Percentiles rank a stretch among this genome's conserved stretches.
Conservation (phyloP, 2,888 invertebrate species). For the Troglohyphantes excavatus region DNA sequence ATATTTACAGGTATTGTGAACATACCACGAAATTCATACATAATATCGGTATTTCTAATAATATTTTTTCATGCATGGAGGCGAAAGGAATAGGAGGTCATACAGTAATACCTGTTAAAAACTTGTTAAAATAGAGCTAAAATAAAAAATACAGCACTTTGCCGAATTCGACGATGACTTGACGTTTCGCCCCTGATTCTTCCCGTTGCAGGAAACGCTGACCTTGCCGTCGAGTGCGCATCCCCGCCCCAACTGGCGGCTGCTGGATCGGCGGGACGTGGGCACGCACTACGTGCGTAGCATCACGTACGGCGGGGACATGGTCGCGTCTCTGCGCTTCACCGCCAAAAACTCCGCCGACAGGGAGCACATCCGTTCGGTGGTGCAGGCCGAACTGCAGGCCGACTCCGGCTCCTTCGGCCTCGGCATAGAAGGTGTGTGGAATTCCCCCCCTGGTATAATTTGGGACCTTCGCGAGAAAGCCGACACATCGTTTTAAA, state of each 20-base stretch:
- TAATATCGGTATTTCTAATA: no score
- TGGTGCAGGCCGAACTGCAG: slow-evolving; percentile 66
- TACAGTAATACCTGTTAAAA: no score
- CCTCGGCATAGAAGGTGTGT: slow-evolving; percentile 65
- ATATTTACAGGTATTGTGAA: no score
- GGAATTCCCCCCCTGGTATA: no score
- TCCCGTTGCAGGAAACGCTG: slow-evolving; percentile 53
- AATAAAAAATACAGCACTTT: no score
- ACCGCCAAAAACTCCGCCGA: slow-evolving; percentile 68
- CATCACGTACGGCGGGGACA: slow-evolving; percentile 76
- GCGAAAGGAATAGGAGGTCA: no score
- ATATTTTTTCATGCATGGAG: no score
- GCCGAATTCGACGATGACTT: no score
- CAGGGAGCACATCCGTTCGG: slow-evolving; percentile 69
- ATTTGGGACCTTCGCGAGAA: no score
- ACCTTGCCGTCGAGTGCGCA: slow-evolving; percentile 73
- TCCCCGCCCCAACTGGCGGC: slow-evolving; percentile 58
- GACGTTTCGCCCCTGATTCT: not conserved
- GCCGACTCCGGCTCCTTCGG: slow-evolving; percentile 74
- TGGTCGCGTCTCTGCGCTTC: slow-evolving; percentile 75
- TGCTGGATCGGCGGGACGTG: slow-evolving; percentile 43
- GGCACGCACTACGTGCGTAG: slow-evolving; percentile 75
- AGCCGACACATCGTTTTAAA: no score
- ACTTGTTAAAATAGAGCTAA: no score
- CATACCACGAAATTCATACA: no score